phyloP scores from a whole-genome alignment of 2,113 vertebrate genomes.

The Origma solitaria region DNA sequence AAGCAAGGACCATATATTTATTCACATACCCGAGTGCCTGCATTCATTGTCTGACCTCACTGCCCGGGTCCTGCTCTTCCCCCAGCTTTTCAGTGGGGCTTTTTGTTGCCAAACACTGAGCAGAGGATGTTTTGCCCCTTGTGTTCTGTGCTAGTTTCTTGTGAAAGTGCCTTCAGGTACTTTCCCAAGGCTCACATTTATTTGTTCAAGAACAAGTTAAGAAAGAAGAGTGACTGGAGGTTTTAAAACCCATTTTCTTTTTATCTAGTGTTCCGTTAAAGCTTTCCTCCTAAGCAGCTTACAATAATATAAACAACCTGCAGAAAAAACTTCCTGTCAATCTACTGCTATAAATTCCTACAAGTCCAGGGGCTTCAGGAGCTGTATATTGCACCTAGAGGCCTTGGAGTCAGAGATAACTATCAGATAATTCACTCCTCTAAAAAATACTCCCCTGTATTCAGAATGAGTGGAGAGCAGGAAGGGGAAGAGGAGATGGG shows the following conservation, averaged over 20 bases:
- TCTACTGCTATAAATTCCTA: constrained; percentile 50
- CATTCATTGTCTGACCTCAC: not conserved
- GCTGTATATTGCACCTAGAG: constrained; percentile 35
- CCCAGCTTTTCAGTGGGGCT: not conserved
- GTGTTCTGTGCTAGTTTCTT: not conserved
- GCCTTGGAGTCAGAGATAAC: constrained; percentile 38
- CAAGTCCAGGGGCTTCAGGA: constrained; percentile 45
- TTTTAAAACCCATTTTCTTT: constrained; percentile 64
- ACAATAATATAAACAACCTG: constrained; percentile 63
- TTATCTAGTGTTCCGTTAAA: constrained; percentile 56
- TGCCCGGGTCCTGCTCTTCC: not conserved
- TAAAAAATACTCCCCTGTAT: not conserved
- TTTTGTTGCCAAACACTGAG: not conserved
- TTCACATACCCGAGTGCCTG: not conserved
- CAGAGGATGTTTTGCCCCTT: not conserved
- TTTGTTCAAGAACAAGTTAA: constrained; percentile 53
- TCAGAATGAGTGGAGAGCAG: not conserved
- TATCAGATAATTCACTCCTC: constrained; percentile 50
- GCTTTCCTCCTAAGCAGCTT: constrained; percentile 63
- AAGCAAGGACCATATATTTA: not conserved
- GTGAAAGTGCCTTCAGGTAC: constrained; percentile 18
- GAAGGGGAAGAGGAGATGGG: not conserved
- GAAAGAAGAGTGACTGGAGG: constrained; percentile 53
- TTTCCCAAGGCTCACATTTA: constrained; percentile 1
- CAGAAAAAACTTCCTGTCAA: constrained; percentile 51